Evolutionary conservation across 2,797 vertebrate genomes (phyloP).

Genomic region (Pampus argenteus): DNA sequence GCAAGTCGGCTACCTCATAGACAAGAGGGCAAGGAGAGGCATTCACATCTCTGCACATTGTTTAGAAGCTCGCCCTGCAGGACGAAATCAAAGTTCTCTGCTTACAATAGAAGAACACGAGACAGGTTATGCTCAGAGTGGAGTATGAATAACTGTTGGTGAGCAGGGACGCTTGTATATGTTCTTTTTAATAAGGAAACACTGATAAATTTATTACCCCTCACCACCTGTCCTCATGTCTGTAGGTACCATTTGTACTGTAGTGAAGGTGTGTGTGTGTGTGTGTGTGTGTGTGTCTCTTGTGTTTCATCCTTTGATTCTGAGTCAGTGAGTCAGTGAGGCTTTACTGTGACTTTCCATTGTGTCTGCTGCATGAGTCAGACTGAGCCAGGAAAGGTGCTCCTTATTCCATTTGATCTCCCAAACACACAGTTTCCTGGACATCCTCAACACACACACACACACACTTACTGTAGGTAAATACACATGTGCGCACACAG

Average conservation of each 20-base stretch:
- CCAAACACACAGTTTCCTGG: slow-evolving; percentile 41
- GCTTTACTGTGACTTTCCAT: slow-evolving; percentile 37
- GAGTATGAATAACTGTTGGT: slow-evolving; percentile 48
- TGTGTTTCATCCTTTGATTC: slow-evolving; percentile 34
- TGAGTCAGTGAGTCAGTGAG: slow-evolving; percentile 48
- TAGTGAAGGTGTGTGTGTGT: background rate
- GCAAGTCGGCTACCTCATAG: slow-evolving; percentile 55
- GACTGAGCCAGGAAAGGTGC: slow-evolving; percentile 46
- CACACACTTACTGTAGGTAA: background rate
- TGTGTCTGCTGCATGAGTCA: slow-evolving; percentile 63
- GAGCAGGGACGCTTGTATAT: slow-evolving; percentile 17
- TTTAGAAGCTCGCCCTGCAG: slow-evolving; percentile 63
- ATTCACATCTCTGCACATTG: slow-evolving; percentile 59
- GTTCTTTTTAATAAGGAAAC: background rate
- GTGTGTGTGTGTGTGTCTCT: slow-evolving; percentile 2
- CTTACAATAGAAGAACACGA: slow-evolving; percentile 57
- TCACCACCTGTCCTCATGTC: background rate
- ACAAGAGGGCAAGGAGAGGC: slow-evolving; percentile 35
- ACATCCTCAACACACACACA: slow-evolving; percentile 21
- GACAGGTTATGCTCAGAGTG: slow-evolving; percentile 29
- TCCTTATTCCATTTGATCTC: slow-evolving; percentile 52
- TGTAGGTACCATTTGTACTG: background rate
- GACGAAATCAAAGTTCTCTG: slow-evolving; percentile 65
- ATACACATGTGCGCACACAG: background rate
- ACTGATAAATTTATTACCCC: slow-evolving; percentile 3